Base-by-base conservation (phyloP, 64 coral and sea anemone genomes). In the Cladopsammia gracilis region DNA sequence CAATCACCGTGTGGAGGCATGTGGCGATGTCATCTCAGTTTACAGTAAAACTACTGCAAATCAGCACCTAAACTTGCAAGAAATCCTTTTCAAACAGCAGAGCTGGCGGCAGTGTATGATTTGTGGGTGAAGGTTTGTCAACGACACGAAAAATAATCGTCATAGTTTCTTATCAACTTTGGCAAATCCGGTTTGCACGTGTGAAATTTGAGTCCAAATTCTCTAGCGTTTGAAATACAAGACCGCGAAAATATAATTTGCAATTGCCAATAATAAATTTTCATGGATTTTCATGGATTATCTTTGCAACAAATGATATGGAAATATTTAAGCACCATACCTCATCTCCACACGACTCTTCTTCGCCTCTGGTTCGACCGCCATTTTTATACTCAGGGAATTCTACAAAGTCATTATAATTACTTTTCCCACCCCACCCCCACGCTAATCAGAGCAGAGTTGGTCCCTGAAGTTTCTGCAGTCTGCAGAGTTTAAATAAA, bases 301-400 rank as follows among this genome's bases (percentile, higher is more conserved):
- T 72, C 61, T 19, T 52, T 11, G 18, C 26, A 43, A 48, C 11
- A 49, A 67, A 13, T 15, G 8, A 25, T 12, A 6, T 11, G 11
- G 47, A 2, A 67, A 67, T 13, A 49, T 48, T 24, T 22, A n/a
- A 67, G 1, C 45, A 20, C 19, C 20, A 23, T 67, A 84, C 80
- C 45, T 84, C 62, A 84, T n/a, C 61, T 67, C 80, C 16, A 84
- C 62, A 10, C 80, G 42, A 50, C 0, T 84, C 62, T 84, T 84
- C 43, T 84, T 84, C 0, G 80, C 43, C 62, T 84, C 60, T 11
- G 80, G 80, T 66, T 84, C 80, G 4, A 47, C 62, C 80, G 80
- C 80, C 80, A 84, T 84, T 66, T 49, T 52, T 16, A 4, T 75
- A 14, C 59, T 47, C 18, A 65, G 60, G 25, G 12, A 26, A 23